Percentiles rank a stretch among this genome's conserved stretches.
Conservation (phyloP, 2,888 invertebrate species). For the Parnassius smintheus region DNA sequence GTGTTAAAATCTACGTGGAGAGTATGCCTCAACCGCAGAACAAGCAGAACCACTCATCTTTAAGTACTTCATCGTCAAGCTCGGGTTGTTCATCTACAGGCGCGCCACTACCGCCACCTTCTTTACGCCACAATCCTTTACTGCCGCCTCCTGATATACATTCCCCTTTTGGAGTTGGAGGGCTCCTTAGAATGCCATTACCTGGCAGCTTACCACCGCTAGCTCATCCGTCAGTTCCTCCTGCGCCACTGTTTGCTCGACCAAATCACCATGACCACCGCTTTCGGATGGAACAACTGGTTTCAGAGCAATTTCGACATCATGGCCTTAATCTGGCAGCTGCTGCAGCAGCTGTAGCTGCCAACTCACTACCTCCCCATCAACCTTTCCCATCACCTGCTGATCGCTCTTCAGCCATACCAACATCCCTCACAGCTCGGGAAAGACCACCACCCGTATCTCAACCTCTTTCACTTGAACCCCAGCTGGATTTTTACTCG, state of each 20-base stretch:
- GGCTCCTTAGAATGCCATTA: constrained; percentile 87
- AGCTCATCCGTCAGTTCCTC: constrained; percentile 86
- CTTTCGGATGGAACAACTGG: constrained; percentile 91
- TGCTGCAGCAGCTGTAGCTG: constrained; percentile 86
- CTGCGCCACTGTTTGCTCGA: constrained; percentile 87
- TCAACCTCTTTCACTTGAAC: constrained; percentile 88
- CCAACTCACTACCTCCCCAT: constrained; percentile 82
- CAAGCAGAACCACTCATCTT: constrained; percentile 81
- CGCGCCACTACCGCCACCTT: constrained; percentile 81
- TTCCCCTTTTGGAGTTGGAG: constrained; percentile 87
- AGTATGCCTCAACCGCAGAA: constrained; percentile 67
- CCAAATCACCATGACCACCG: constrained; percentile 89
- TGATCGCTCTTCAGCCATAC: constrained; percentile 78
- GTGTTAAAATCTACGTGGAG: constrained; percentile 95
- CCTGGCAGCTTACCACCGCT: constrained; percentile 83
- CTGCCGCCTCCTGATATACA: constrained; percentile 88
- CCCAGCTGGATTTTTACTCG: constrained; percentile 99
- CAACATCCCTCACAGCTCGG: constrained; percentile 75
- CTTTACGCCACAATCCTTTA: constrained; percentile 84
- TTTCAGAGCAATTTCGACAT: constrained; percentile 90
- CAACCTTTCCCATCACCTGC: constrained; percentile 83
- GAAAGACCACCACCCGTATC: constrained; percentile 77
- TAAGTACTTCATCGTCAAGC: constrained; percentile 80
- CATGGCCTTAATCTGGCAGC: constrained; percentile 89
- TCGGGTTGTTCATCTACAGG: constrained; percentile 78